Conservation (phyloP, 2,797 vertebrate genomes). For the Xiphorhynchus erythropygius region DNA sequence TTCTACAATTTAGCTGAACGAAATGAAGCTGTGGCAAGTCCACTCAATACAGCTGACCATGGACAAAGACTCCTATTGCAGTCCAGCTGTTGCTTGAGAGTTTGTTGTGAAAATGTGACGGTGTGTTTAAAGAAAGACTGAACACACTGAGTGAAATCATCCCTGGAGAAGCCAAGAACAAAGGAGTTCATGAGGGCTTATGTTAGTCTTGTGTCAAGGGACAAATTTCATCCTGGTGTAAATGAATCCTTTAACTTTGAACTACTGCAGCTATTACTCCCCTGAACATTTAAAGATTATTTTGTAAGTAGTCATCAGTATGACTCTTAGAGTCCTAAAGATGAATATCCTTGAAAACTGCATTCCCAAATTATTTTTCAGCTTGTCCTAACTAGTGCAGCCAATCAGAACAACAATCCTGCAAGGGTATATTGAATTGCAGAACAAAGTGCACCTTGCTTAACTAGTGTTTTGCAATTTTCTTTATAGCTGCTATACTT, state of each 20-base stretch:
- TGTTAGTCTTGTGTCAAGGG: not conserved
- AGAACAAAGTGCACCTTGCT: not conserved
- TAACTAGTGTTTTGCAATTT: slow-evolving; percentile 25
- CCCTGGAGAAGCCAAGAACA: slow-evolving; percentile 2
- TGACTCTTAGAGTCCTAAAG: not conserved
- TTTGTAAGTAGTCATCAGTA: not conserved
- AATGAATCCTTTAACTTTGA: slow-evolving; percentile 31
- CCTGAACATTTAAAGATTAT: not conserved
- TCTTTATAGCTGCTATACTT: slow-evolving; percentile 71
- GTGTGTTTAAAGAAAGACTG: not conserved
- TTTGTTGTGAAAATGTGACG: not conserved
- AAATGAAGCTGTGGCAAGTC: not conserved
- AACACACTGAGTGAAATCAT: not conserved
- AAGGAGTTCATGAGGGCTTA: not conserved
- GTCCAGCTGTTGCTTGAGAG: not conserved
- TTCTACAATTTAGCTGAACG: not conserved
- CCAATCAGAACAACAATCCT: not conserved
- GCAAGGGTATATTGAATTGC: not conserved
- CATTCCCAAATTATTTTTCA: not conserved
- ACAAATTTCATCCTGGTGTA: not conserved
- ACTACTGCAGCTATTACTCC: not conserved
- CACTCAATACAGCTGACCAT: not conserved
- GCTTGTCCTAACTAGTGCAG: not conserved
- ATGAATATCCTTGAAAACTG: slow-evolving; percentile 1
- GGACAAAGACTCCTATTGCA: not conserved